phyloP scores from a whole-genome alignment of 2,888 invertebrate genomes.

The Herminia tarsipennalis region DNA sequence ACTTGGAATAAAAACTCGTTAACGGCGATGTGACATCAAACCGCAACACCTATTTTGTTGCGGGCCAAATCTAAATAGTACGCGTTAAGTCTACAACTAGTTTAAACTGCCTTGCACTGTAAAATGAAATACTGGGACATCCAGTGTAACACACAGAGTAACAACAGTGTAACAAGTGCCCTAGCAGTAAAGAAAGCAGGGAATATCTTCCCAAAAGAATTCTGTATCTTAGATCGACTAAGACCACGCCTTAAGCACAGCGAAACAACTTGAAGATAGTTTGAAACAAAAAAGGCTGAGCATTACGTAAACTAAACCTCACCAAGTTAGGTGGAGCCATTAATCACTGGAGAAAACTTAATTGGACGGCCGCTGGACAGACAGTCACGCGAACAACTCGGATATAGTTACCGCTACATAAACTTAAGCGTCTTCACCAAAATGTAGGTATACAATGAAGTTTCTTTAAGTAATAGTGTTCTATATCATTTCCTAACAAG shows the following conservation, averaged over 20 bases:
- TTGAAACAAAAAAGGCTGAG: constrained; percentile 28
- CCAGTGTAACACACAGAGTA: too few species aligned
- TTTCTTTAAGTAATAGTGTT: not conserved
- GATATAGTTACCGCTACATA: constrained; percentile 34
- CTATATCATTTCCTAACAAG: too few species aligned
- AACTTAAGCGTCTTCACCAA: constrained; percentile 12
- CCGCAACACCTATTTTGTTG: too few species aligned
- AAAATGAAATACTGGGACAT: too few species aligned
- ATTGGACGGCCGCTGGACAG: constrained; percentile 68
- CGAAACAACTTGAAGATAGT: constrained; percentile 11
- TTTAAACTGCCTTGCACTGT: too few species aligned
- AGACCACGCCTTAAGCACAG: not conserved
- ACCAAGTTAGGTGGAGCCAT: constrained; percentile 50
- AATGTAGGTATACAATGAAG: constrained; percentile 2
- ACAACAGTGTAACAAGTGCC: too few species aligned
- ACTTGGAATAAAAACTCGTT: too few species aligned
- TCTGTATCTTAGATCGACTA: too few species aligned
- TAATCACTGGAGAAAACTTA: constrained; percentile 76
- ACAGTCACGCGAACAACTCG: constrained; percentile 59
- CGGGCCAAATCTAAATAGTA: too few species aligned
- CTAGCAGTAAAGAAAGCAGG: not conserved
- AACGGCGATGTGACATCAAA: too few species aligned
- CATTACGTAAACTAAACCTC: constrained; percentile 32
- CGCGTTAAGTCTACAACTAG: too few species aligned
- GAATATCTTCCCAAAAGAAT: not conserved